These are phyloP conservation scores for Bradypodion pumilum DNA, from an alignment of 2,797 vertebrate genomes.

Conservation along the genomic window DNA sequence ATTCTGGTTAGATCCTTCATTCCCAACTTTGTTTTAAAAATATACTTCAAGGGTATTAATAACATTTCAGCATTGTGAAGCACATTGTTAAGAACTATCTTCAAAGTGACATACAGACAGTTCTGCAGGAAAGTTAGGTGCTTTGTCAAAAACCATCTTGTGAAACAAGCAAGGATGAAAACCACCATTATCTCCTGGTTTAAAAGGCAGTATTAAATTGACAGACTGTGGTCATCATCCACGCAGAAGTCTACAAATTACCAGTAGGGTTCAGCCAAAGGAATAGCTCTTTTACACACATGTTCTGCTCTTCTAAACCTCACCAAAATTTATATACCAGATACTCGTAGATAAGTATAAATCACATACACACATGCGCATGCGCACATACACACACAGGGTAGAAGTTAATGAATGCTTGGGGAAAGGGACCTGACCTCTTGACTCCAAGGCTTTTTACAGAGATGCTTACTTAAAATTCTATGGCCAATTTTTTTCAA, in stretches of 20 bases:
- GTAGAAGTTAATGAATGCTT: neutral
- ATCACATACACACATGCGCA: neutral
- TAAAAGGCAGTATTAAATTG: slow-evolving; percentile 15
- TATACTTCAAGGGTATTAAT: neutral
- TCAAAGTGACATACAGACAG: neutral
- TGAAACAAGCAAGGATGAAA: neutral
- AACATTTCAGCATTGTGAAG: neutral
- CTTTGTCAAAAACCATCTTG: neutral
- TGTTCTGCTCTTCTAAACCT: neutral
- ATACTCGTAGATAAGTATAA: neutral
- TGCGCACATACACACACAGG: too few relatives aligned
- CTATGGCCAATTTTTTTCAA: neutral
- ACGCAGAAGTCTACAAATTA: neutral
- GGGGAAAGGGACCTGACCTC: neutral
- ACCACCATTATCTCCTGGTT: rapidly evolving
- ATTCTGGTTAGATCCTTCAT: neutral
- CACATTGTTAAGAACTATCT: neutral
- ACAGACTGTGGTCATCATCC: neutral
- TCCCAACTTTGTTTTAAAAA: neutral
- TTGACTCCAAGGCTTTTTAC: neutral
- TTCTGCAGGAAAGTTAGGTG: neutral
- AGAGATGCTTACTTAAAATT: neutral
- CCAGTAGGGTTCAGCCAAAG: neutral
- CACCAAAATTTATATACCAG: neutral
- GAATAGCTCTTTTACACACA: neutral